Evolutionary conservation across 2,888 invertebrate genomes (phyloP).

Genomic region (Limenitis camilla): DNA sequence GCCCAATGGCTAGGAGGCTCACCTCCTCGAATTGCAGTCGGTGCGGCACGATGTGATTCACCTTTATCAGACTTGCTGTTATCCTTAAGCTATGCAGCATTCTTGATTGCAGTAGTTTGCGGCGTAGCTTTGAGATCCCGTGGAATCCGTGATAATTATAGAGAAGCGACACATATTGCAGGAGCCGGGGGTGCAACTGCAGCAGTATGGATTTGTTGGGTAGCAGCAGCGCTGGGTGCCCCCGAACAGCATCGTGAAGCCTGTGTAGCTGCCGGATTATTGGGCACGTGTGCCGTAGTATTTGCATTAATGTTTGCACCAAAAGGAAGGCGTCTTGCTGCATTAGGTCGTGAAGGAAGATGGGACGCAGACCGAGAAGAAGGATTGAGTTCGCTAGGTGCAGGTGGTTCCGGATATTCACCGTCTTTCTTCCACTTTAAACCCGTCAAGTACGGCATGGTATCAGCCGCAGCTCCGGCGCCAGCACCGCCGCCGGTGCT

Average conservation of each 20-base stretch:
- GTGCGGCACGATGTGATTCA: constrained; percentile 75
- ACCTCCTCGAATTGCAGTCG: constrained; percentile 73
- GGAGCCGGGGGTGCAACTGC: constrained; percentile 89
- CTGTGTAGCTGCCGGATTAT: constrained; percentile 91
- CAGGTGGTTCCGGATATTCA: constrained; percentile 87
- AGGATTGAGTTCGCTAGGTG: constrained; percentile 84
- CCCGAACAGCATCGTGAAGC: constrained; percentile 88
- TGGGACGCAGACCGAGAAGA: constrained; percentile 89
- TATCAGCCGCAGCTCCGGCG: constrained; percentile 66
- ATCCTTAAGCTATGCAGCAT: constrained; percentile 88
- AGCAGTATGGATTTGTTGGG: constrained; percentile 90
- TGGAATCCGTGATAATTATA: constrained; percentile 93
- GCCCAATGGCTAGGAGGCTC: constrained; percentile 89
- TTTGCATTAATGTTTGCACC: constrained; percentile 96
- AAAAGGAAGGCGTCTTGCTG: constrained; percentile 92
- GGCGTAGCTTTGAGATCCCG: constrained; percentile 89
- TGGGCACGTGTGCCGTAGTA: constrained; percentile 87
- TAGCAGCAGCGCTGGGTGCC: constrained; percentile 85
- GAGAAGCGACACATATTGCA: constrained; percentile 94
- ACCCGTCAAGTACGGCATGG: constrained; percentile 86
- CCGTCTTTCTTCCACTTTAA: constrained; percentile 96
- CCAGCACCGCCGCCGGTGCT: constrained; percentile 58
- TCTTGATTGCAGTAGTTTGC: constrained; percentile 88
- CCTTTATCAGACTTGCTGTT: constrained; percentile 82
- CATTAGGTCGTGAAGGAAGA: constrained; percentile 91